Base-by-base conservation (phyloP, 2,888 invertebrate species). In the Rosalia funebris region DNA sequence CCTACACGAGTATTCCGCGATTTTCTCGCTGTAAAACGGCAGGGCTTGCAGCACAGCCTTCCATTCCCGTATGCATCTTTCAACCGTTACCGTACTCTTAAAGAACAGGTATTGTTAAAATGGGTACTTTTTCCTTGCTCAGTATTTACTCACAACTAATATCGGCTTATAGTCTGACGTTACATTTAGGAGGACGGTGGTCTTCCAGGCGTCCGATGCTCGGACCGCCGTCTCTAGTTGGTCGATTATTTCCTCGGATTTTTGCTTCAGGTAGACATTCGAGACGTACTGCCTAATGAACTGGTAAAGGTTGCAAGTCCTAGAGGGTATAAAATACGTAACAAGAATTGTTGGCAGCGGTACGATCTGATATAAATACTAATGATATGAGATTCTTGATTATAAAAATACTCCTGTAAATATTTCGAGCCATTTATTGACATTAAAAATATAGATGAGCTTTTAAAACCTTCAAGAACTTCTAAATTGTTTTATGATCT, bases 281-380 rank as follows among this genome's bases (percentile, higher is more conserved):
- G 91, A 91, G 16, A 96, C 91, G 81, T 95, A 94, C 78, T 94
- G 91, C 44, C 90, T 89, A 55, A 97, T 83, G 81, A 95, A 96
- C 65, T 89, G 89, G 74, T 93, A 91, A 56, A 96, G 84, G 1
- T 91, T 90, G 76, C 93, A 93, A 41, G 90, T 85, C 12, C 87
- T 86, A 64, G n/a, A n/a, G n/a, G n/a, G n/a, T n/a, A n/a, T n/a
- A n/a, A n/a, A n/a, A n/a, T n/a, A n/a, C n/a, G n/a, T n/a, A n/a
- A n/a, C n/a, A n/a, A n/a, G n/a, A n/a, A n/a, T n/a, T n/a, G n/a
- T n/a, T n/a, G n/a, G n/a, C n/a, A n/a, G n/a, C n/a, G n/a, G n/a
- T n/a, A n/a, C n/a, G n/a, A n/a, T n/a, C n/a, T n/a, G n/a, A n/a
- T n/a, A n/a, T n/a, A n/a, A n/a, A n/a, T n/a, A n/a, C n/a, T n/a